Base-by-base conservation (phyloP, 1,140 invertebrate species). In the Xylocopa sonorina region DNA sequence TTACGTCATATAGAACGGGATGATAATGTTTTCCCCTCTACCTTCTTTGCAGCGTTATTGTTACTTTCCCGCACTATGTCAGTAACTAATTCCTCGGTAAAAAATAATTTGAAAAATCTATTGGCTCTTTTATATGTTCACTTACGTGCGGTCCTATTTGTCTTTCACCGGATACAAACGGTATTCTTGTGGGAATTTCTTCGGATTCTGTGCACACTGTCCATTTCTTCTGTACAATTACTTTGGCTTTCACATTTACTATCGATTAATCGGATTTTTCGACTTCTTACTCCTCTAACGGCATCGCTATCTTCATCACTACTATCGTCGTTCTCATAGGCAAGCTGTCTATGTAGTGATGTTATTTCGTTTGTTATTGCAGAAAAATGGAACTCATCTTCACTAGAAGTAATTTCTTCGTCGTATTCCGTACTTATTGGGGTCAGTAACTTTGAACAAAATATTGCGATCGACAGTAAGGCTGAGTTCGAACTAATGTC, bases 111-210 rank as follows among this genome's bases (percentile, higher is more conserved):
- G 3, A 75, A 75, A 75, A 75, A 63, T 64, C 58, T 24, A 75
- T 16, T 0, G 57, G 72, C 50, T 75, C 72, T 50, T 27, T 63
- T 21, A 34, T 32, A 43, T 75, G 14, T 46, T 29, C 0, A 3
- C 46, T n/a, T 75, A 63, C 57, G 3, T 63, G 24, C 27, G 78
- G 71, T 66, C 80, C 74, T 77, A 68, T 58, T 68, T 64, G 21
- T 46, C 0, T 80, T 29, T 80, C 38, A 64, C 71, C 72, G 64
- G 78, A 41, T 72, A 73, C 58, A 21, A 79, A 79, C 1, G 51
- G 53, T 80, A 80, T 80, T 75, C 68, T 78, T 0, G 21, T n/a
- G 0, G 74, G 58, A 76, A 76, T 81, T 76, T 81, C 58, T 55
- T 72, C 57, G 3, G 58, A 69, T 76, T 71, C 73, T 2, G 62